A percentile compares a stretch with the other conserved stretches of the same genome.
Evolutionary conservation across 2,888 invertebrate species (phyloP).

Genomic region (Limnephilus marmoratus): DNA sequence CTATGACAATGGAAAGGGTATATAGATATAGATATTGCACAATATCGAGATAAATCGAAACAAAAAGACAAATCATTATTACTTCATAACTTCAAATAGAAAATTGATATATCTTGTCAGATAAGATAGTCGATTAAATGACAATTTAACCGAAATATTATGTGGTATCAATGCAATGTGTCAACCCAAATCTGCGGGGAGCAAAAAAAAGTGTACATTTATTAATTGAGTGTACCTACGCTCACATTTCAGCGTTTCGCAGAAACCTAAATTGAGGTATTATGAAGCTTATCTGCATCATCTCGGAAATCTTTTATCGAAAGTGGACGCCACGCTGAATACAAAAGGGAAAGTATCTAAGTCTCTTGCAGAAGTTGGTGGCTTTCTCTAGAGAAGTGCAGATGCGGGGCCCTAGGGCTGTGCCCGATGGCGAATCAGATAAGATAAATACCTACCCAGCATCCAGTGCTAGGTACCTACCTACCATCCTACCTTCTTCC

Average conservation of each 20-base stretch:
- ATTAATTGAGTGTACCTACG: conserved; percentile 21
- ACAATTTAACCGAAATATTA: neutral
- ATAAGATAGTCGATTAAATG: neutral
- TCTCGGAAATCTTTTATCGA: conserved; percentile 45
- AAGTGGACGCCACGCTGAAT: conserved; percentile 8
- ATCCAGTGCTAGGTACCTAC: neutral
- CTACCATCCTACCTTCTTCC: neutral
- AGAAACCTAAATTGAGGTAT: conserved; percentile 49
- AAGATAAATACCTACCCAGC: neutral
- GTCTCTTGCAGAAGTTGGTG: neutral
- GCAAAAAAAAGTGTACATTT: conserved; percentile 6
- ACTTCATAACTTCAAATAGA: neutral
- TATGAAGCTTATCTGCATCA: conserved; percentile 46
- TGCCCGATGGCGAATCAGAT: conserved; percentile 36
- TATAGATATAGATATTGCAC: neutral
- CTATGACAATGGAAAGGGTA: neutral
- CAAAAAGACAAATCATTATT: neutral
- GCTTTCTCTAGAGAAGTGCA: conserved; percentile 49
- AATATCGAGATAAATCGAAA: neutral
- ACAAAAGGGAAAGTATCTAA: conserved; percentile 53
- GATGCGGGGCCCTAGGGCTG: conserved; percentile 40
- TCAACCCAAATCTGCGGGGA: conserved; percentile 37
- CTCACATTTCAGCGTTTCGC: conserved; percentile 45
- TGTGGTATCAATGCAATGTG: neutral
- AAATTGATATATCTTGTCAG: neutral